phyloP scores from a whole-genome alignment of 2,888 invertebrate genomes.

The Netelia melanura region DNA sequence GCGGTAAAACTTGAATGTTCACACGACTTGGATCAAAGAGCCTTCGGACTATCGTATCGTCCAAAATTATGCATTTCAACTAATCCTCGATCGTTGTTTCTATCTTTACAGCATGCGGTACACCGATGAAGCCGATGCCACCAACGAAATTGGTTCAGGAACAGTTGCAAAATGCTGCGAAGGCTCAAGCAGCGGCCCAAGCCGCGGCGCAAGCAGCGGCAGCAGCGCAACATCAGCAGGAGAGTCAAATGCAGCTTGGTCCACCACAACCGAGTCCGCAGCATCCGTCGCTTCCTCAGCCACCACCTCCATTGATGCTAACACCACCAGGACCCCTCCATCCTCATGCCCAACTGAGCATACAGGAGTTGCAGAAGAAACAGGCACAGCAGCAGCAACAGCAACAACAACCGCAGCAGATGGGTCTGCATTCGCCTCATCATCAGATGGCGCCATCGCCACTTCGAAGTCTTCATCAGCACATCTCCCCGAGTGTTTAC shows the following conservation, averaged over 20 bases:
- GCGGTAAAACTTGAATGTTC: not conserved
- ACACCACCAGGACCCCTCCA: slow-evolving; percentile 92
- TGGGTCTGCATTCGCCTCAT: slow-evolving; percentile 88
- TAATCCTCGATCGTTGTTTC: slow-evolving; percentile 22
- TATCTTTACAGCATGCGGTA: slow-evolving; percentile 86
- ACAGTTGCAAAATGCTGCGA: slow-evolving; percentile 83
- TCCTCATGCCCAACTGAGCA: slow-evolving; percentile 89
- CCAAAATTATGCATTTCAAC: not conserved
- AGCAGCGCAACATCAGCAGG: slow-evolving; percentile 81
- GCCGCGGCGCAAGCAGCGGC: slow-evolving; percentile 81
- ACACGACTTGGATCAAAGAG: slow-evolving; percentile 57
- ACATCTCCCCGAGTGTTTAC: slow-evolving; percentile 97
- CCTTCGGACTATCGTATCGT: slow-evolving; percentile 66
- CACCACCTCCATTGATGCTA: slow-evolving; percentile 88
- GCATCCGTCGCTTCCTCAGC: slow-evolving; percentile 81
- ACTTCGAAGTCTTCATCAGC: slow-evolving; percentile 92
- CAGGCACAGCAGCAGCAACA: slow-evolving; percentile 84
- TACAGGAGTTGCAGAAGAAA: slow-evolving; percentile 88
- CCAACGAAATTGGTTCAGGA: slow-evolving; percentile 90
- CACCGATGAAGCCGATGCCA: slow-evolving; percentile 90
- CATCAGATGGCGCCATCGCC: slow-evolving; percentile 88
- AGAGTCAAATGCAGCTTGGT: slow-evolving; percentile 81
- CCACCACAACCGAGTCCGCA: slow-evolving; percentile 83
- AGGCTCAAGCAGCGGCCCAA: slow-evolving; percentile 82
- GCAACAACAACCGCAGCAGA: slow-evolving; percentile 86